Base-by-base conservation (phyloP, 2,797 vertebrate genomes). In the Limnodromus scolopaceus region DNA sequence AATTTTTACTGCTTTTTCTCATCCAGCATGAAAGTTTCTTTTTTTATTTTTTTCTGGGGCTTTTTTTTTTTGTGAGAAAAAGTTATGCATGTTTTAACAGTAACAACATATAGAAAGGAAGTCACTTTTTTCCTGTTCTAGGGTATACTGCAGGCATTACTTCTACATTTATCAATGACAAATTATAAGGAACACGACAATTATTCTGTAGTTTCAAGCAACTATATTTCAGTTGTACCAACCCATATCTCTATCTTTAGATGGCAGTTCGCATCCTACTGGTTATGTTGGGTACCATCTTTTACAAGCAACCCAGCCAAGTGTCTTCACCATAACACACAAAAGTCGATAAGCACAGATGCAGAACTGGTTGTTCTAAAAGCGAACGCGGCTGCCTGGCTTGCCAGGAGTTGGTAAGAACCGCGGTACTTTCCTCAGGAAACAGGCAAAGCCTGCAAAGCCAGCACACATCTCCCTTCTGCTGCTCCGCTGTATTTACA, bases 361-460 rank as follows among this genome's bases (percentile, higher is more conserved):
- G 53, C 41, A 89, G 51, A 89, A 58, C n/a, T 53, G 27, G 6
- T 64, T 83, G 70, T 82, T 94, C 66, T 92, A 87, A 96, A 93
- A 87, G 87, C 69, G 84, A 72, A 58, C 5, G 5, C 39, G 30
- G 15, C 32, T 84, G 63, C 79, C 79, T 90, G 64, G 58, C 66
- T 86, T 57, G 75, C 66, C 34, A 70, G 12, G 63, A 93, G 79
- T 54, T 51, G 53, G 46, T 48, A 48, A 86, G 30, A 86, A 71
- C 6, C 25, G 22, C 51, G 54, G 6, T 55, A 68, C 79, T 92
- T 69, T 28, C 46, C 60, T 55, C 81, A 83, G 57, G 64, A 97
- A 96, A 92, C 64, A 84, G 58, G 87, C 46, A 84, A 92, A 86
- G 60, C 64, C 91, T 80, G 70, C 66, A 89, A 81, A 76, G 76